Percentiles rank a stretch among this genome's conserved stretches.
Conservation (phyloP, 2,888 invertebrate genomes). For the Heliconius erato region DNA sequence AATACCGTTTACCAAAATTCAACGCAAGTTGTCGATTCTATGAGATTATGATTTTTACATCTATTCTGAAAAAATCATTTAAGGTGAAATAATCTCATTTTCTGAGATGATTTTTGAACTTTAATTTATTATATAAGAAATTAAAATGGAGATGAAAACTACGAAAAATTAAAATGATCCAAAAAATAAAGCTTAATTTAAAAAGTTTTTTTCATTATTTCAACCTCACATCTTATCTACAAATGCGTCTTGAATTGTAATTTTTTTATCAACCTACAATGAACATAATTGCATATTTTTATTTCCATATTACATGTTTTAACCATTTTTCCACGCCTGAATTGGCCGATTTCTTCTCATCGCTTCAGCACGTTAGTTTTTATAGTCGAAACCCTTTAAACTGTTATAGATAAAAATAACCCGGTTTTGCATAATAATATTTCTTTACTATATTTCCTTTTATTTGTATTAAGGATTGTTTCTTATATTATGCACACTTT, state of each 20-base stretch:
- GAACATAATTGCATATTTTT: constrained; percentile 3
- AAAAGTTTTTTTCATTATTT: neutral
- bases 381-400: constrained; percentile 20
- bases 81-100: too few species aligned
- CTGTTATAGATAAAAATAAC: constrained; percentile 6
- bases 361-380: constrained; percentile 8
- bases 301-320: constrained; percentile 14
- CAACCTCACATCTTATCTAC: neutral
- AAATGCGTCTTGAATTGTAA: neutral
- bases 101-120: too few species aligned
- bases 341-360: constrained; percentile 1
- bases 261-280: neutral
- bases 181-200: neutral
- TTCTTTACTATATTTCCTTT: neutral
- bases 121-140: too few species aligned
- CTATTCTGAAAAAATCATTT: too few species aligned
- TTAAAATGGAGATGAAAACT: too few species aligned
- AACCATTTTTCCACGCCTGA: constrained; percentile 8
- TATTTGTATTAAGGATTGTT: neutral
- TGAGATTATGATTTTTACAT: too few species aligned
- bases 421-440: neutral
- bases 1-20: too few species aligned
- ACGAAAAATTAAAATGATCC: too few species aligned
- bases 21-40: too few species aligned
- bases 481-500: neutral